Conservation (phyloP, 1,140 invertebrate genomes). For the Cephus cinctus region DNA sequence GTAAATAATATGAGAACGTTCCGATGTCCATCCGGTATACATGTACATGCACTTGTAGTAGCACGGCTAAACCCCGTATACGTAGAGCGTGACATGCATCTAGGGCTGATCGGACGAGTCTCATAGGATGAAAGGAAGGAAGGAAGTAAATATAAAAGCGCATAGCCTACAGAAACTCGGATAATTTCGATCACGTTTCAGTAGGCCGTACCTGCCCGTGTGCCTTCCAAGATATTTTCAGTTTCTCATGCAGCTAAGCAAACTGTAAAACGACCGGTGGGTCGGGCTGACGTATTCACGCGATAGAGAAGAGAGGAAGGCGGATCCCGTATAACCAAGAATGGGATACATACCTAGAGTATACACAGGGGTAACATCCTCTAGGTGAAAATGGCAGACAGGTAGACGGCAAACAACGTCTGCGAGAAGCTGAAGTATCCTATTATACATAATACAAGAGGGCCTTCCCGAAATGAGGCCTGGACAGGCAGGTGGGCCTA, state of each 20-base stretch:
- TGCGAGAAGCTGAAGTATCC: slow-evolving; percentile 31
- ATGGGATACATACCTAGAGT: slow-evolving; percentile 23
- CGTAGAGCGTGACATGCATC: too few species aligned
- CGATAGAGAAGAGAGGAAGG: too few species aligned
- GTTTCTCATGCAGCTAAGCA: too few species aligned
- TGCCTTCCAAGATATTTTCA: too few species aligned
- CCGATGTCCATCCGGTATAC: too few species aligned
- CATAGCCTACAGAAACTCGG: too few species aligned
- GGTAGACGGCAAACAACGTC: slow-evolving; percentile 39
- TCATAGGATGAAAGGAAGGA: too few species aligned
- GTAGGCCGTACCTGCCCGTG: slow-evolving; percentile 13
- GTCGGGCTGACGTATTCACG: slow-evolving; percentile 26
- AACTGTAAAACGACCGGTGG: slow-evolving; percentile 27
- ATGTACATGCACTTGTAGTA: too few species aligned
- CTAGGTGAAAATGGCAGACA: slow-evolving; percentile 24
- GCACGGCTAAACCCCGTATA: too few species aligned
- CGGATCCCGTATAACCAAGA: too few species aligned
- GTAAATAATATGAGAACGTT: background rate
- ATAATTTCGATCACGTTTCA: slow-evolving; percentile 29
- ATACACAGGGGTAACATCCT: slow-evolving; percentile 28
- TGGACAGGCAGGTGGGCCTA: slow-evolving; percentile 18
- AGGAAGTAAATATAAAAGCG: too few species aligned
- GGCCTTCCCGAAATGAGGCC: slow-evolving; percentile 27
- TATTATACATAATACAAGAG: slow-evolving; percentile 39
- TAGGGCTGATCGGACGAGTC: too few species aligned